These are phyloP conservation scores for Charanyca ferruginea DNA, from an alignment of 2,888 invertebrate genomes.

Conservation along the genomic window DNA sequence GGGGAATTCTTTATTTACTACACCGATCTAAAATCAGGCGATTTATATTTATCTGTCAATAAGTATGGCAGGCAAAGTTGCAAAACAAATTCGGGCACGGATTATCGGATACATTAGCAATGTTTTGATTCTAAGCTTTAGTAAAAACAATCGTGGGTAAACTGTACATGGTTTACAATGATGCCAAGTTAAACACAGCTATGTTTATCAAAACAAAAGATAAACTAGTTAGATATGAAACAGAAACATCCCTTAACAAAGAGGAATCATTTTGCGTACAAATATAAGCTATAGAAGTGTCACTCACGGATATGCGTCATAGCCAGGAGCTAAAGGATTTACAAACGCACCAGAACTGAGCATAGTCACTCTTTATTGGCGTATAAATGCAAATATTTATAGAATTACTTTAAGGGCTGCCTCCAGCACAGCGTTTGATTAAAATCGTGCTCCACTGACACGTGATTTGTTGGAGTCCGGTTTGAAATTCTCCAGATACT, in stretches of 20 bases:
- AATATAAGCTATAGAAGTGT: constrained; percentile 45
- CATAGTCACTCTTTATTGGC: constrained; percentile 31
- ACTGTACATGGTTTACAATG: background rate
- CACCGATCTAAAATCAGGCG: background rate
- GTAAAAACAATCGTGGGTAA: background rate
- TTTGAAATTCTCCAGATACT: constrained; percentile 43
- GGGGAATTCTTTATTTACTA: background rate
- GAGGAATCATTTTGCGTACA: constrained; percentile 40
- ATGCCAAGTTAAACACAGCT: constrained; percentile 19
- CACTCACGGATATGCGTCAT: constrained; percentile 53
- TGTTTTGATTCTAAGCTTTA: no score
- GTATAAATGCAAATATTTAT: constrained; percentile 49
- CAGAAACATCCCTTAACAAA: constrained; percentile 48
- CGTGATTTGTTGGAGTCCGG: constrained; percentile 38
- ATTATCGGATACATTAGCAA: no score
- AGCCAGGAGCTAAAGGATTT: constrained; percentile 41
- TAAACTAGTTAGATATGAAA: constrained; percentile 14
- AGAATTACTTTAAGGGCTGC: constrained; percentile 21
- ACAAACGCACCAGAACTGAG: constrained; percentile 27
- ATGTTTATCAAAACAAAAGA: constrained; percentile 9
- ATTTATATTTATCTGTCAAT: background rate
- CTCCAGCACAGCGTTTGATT: constrained; percentile 10
- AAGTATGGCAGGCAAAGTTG: background rate
- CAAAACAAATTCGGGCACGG: background rate
- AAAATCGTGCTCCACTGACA: constrained; percentile 18